A percentile compares a stretch with the other conserved stretches of the same genome.
phyloP scores from a whole-genome alignment of 2,888 invertebrate species.

The Agonopterix heracliana region DNA sequence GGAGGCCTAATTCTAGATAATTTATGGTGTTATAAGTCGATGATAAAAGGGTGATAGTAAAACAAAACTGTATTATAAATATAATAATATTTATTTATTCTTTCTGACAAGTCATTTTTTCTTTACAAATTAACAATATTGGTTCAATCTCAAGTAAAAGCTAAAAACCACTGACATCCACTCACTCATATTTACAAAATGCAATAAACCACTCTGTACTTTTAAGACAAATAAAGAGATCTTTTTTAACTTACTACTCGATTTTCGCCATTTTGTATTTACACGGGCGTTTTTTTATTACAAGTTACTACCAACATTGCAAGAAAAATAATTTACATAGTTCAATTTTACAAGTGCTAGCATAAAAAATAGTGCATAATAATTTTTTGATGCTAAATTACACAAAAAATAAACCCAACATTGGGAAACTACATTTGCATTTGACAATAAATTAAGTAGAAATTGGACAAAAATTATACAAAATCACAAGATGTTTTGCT shows the following conservation, averaged over 20 bases:
- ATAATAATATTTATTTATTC: slow-evolving; percentile 63
- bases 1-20: no score
- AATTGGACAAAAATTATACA: no score
- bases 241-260: slow-evolving; percentile 4
- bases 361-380: no score
- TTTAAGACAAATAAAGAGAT: slow-evolving; percentile 10
- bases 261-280: slow-evolving; percentile 1
- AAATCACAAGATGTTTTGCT: no score
- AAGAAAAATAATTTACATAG: no score
- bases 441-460: no score
- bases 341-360: no score
- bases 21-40: background rate
- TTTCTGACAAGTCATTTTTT: slow-evolving; percentile 38
- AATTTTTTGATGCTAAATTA: no score
- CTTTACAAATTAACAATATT: slow-evolving; percentile 50
- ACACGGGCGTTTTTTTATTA: background rate
- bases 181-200: slow-evolving; percentile 26
- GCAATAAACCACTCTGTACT: slow-evolving; percentile 23
- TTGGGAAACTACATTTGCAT: no score
- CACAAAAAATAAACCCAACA: no score
- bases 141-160: slow-evolving; percentile 27
- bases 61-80: slow-evolving; percentile 47
- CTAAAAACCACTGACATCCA: slow-evolving; percentile 14
- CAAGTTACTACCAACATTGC: no score
- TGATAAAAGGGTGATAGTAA: background rate